Evolutionary conservation across 2,797 vertebrate species (phyloP).

Genomic region (Fratercula arctica): DNA sequence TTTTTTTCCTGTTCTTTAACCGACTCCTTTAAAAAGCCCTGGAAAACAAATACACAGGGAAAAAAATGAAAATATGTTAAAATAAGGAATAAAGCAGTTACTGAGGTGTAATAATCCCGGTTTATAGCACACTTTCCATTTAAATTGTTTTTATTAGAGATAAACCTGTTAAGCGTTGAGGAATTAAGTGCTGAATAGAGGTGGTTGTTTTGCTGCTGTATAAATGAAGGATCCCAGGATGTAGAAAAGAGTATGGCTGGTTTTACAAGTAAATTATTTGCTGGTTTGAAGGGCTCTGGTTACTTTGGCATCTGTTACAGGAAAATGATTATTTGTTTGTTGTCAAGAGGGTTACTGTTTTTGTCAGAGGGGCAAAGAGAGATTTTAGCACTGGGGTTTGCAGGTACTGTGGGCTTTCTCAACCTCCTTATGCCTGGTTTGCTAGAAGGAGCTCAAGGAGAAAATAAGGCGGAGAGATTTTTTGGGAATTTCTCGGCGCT

Average conservation of each 20-base stretch:
- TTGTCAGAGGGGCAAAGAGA: background rate
- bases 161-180: constrained; percentile 56
- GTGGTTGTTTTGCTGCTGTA: constrained; percentile 1
- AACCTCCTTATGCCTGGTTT: background rate
- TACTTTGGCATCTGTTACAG: background rate
- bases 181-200: constrained; percentile 40
- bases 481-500: background rate
- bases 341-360: background rate
- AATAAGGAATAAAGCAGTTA: constrained; percentile 52
- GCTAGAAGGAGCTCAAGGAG: constrained; percentile 2
- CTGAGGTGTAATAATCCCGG: constrained; percentile 49
- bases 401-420: constrained; percentile 18
- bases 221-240: constrained; percentile 9
- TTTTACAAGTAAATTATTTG: constrained; percentile 17
- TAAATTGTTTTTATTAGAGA: constrained; percentile 66
- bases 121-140: constrained; percentile 64
- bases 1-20: background rate
- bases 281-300: background rate
- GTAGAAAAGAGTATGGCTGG: background rate
- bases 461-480: constrained; percentile 23
- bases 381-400: background rate
- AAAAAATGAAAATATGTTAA: constrained; percentile 46
- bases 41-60: constrained; percentile 13
- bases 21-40: background rate
- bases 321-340: background rate